Evolutionary conservation across 1,140 invertebrate species (phyloP).

Genomic region (Asobara japonica): DNA sequence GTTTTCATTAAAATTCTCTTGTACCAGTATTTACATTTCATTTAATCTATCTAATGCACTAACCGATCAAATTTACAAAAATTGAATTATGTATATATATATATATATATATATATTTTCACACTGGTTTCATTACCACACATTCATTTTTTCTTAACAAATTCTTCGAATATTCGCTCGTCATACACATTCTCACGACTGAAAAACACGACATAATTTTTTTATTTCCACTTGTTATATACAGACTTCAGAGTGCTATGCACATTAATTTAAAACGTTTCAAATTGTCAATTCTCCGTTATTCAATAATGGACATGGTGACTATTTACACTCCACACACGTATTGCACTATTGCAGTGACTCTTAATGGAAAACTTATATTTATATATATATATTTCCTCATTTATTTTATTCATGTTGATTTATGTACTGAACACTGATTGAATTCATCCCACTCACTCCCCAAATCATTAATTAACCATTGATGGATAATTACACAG

Average conservation of each 20-base stretch:
- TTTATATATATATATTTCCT: neutral
- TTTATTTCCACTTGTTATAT: slow-evolving; percentile 37
- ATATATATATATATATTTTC: slow-evolving; percentile 26
- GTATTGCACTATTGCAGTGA: slow-evolving; percentile 35
- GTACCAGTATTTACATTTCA: slow-evolving; percentile 30
- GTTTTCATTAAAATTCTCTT: neutral
- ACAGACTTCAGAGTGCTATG: slow-evolving; percentile 44
- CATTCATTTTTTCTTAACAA: neutral
- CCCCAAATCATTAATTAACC: slow-evolving; percentile 16
- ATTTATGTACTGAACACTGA: slow-evolving; percentile 19
- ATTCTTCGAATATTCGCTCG: neutral
- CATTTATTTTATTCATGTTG: slow-evolving; percentile 21
- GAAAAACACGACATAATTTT: neutral
- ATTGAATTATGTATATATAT: slow-evolving; percentile 33
- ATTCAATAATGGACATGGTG: slow-evolving; percentile 12
- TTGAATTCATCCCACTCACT: slow-evolving; percentile 22
- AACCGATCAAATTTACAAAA: slow-evolving; percentile 35
- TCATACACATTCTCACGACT: slow-evolving; percentile 3
- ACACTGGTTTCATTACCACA: slow-evolving; percentile 19
- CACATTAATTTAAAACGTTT: slow-evolving; percentile 33
- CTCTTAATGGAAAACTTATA: slow-evolving; percentile 13
- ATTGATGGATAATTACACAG: slow-evolving; percentile 3
- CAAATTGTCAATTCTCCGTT: slow-evolving; percentile 22
- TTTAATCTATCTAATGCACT: slow-evolving; percentile 34
- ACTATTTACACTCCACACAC: slow-evolving; percentile 36